Base-by-base conservation (phyloP, 2,888 invertebrate species). In the Leptopilina drosophilae region DNA sequence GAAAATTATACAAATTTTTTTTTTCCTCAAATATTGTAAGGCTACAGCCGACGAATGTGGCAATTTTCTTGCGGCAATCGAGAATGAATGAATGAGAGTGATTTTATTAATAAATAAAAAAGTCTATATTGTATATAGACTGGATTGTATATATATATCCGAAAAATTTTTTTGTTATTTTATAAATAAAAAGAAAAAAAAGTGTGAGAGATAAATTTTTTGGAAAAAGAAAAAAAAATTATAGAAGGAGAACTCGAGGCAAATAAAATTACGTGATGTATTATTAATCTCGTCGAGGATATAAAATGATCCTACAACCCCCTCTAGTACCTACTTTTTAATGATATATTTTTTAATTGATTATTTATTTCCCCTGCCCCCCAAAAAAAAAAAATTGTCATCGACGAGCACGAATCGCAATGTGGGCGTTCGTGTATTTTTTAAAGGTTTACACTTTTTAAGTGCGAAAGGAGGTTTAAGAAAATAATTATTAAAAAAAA, bases 301-400 rank as follows among this genome's bases (percentile, higher is more conserved):
- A 82, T 81, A 49, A 49, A 11, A 49, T 85, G 83, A 86, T 82
- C 84, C 83, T 82, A 85, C 83, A 80, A 83, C 83, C 82, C 85
- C 83, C 82, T 82, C 53, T 69, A 53, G 84, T 87, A 85, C 81
- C 85, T 85, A 87, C 81, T 82, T 86, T 84, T 85, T 85, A 86
- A 87, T 85, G 84, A 86, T 87, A 87, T 87, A 87, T 87, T 87
- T 87, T 87, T 87, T 85, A 86, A 87, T 86, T 81, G 83, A 86
- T 87, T 87, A 86, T 87, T 86, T 87, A 87, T 87, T 87, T 84
- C 82, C 33, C 76, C 49, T 5, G 5, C 7, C 1, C 49, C 42
- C 49, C 11, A 1, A 11, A 12, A 49, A 49, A 49, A 49, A 49
- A 59, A 67, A 81, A 73, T 77, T 83, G 77, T 82, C 81, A 82